Evolutionary conservation across 2,888 invertebrate genomes (phyloP).

Genomic region (Anticlea derivata): DNA sequence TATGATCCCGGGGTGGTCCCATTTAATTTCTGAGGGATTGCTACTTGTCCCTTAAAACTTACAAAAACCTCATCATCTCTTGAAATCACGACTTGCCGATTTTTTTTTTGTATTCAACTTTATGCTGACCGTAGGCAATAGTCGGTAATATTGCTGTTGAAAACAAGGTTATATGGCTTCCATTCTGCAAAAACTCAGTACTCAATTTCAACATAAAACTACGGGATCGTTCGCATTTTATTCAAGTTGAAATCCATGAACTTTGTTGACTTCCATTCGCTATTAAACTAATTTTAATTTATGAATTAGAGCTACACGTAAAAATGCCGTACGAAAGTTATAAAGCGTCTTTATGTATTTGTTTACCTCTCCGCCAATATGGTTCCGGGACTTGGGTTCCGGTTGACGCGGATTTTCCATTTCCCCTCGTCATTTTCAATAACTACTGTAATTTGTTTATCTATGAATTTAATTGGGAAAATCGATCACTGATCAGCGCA

Average conservation of each 20-base stretch:
- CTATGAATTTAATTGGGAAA: slow-evolving; percentile 25
- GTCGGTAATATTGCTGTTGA: not conserved
- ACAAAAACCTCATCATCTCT: too few relatives aligned
- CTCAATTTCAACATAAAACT: too few relatives aligned
- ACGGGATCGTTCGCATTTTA: too few relatives aligned
- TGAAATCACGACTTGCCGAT: too few relatives aligned
- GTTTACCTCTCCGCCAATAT: slow-evolving; percentile 14
- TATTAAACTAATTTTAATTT: slow-evolving; percentile 6
- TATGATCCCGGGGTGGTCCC: too few relatives aligned
- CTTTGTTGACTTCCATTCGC: not conserved
- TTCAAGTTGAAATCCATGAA: not conserved
- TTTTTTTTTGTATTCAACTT: too few relatives aligned
- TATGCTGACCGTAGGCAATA: too few relatives aligned
- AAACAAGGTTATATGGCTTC: not conserved
- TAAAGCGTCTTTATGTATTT: not conserved
- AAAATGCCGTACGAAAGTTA: not conserved
- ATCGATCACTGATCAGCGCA: not conserved
- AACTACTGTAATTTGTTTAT: slow-evolving; percentile 30
- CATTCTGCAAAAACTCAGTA: too few relatives aligned
- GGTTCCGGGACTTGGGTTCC: slow-evolving; percentile 23
- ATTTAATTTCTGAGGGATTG: too few relatives aligned
- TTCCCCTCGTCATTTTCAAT: slow-evolving; percentile 29
- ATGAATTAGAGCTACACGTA: not conserved
- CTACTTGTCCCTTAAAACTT: too few relatives aligned
- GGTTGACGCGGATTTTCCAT: slow-evolving; percentile 25